A percentile compares a stretch with the other conserved stretches of the same genome.
Conservation (phyloP, 2,113 vertebrate species). For the Vidua chalybeata region DNA sequence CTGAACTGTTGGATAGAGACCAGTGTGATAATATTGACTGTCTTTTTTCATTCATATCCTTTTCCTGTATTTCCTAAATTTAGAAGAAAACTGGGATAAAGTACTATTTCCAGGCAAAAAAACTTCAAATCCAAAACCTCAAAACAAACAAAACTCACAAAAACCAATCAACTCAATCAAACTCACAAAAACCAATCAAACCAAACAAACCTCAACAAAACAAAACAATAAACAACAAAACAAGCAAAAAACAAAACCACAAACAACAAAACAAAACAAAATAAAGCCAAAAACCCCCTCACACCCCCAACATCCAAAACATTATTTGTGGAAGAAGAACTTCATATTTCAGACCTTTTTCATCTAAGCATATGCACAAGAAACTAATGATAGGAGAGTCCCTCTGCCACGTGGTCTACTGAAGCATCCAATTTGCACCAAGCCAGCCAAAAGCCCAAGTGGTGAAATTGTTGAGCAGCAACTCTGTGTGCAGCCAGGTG, state of each 20-base stretch:
- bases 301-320: accelerated
- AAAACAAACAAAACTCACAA: not conserved
- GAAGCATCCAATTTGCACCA: not conserved
- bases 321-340: not conserved
- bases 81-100: not conserved
- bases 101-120: not conserved
- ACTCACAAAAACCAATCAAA: not conserved
- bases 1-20: not conserved
- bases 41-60: not conserved
- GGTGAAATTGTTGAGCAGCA: not conserved
- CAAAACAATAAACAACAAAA: not conserved
- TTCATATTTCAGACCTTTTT: not conserved
- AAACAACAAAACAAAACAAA: not conserved
- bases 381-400: not conserved
- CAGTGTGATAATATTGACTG: accelerated
- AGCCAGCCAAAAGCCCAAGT: not conserved
- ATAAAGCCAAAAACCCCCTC: not conserved
- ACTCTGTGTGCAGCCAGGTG: not conserved
- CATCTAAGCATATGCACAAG: not conserved
- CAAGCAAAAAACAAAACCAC: not conserved
- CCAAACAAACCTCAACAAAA: not conserved
- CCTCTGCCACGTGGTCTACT: accelerated
- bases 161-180: not conserved
- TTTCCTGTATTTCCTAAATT: not conserved
- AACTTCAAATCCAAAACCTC: accelerated